Percentiles rank a stretch among this genome's conserved stretches.
phyloP scores from a whole-genome alignment of 2,888 invertebrate genomes.

The Agapetus fuscipes region DNA sequence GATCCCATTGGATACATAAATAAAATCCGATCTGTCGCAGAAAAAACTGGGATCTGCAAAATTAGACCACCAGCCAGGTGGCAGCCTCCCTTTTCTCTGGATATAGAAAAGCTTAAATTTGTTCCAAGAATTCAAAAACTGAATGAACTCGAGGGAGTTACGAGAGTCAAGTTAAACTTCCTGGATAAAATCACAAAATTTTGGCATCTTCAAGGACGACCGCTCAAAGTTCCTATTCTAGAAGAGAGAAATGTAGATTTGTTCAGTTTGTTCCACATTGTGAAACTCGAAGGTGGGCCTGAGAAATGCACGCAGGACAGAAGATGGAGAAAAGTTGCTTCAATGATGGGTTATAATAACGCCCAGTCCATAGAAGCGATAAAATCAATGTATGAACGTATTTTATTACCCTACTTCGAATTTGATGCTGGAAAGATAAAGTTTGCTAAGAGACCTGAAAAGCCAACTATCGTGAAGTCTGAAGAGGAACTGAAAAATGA shows the following conservation, averaged over 20 bases:
- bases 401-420: constrained; percentile 56
- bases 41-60: constrained; percentile 66
- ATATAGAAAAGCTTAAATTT: constrained; percentile 53
- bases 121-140: constrained; percentile 46
- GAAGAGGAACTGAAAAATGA: constrained; percentile 2
- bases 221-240: constrained; percentile 56
- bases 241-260: constrained; percentile 62
- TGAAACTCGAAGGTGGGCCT: constrained; percentile 48
- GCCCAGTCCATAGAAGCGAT: constrained; percentile 49
- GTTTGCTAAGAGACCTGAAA: constrained; percentile 24
- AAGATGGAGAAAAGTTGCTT: constrained; percentile 58
- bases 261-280: constrained; percentile 53
- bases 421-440: constrained; percentile 44
- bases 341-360: constrained; percentile 50
- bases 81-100: constrained; percentile 71
- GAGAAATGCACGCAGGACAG: constrained; percentile 50
- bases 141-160: constrained; percentile 55
- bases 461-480: background rate
- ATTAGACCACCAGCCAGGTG: constrained; percentile 65
- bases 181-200: constrained; percentile 63
- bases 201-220: constrained; percentile 62
- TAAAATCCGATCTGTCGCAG: constrained; percentile 62
- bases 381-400: constrained; percentile 55
- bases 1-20: constrained; percentile 66
- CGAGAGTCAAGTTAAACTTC: constrained; percentile 62